phyloP scores from a whole-genome alignment of 2,888 invertebrate genomes.

The Pimpla rufipes region DNA sequence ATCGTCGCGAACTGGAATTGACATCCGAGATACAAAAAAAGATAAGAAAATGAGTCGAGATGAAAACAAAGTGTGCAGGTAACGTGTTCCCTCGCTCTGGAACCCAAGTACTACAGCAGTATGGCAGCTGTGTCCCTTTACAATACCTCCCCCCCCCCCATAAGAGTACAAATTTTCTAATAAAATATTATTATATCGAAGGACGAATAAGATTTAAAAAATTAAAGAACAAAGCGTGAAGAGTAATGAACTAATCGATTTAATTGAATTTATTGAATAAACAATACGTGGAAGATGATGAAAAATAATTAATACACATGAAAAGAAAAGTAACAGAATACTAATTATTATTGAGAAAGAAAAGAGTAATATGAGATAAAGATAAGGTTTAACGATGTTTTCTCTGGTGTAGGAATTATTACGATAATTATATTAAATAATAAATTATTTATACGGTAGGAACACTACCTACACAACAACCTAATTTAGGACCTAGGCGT shows the following conservation, averaged over 20 bases:
- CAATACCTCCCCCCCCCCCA: conserved; percentile 83
- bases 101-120: conserved; percentile 66
- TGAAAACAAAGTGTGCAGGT: conserved; percentile 65
- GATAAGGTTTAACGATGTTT: conserved; percentile 84
- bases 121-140: conserved; percentile 80
- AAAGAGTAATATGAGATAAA: conserved; percentile 77
- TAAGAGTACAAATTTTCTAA: conserved; percentile 85
- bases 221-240: conserved; percentile 68
- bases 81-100: conserved; percentile 71
- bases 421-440: conserved; percentile 78
- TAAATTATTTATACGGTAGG: conserved; percentile 80
- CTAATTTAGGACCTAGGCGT: conserved; percentile 61
- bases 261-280: conserved; percentile 68
- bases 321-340: conserved; percentile 73
- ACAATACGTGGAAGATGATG: conserved; percentile 52
- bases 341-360: conserved; percentile 78
- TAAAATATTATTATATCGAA: conserved; percentile 82
- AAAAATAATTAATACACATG: conserved; percentile 64
- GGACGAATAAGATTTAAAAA: conserved; percentile 77
- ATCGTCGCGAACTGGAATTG: conserved; percentile 71
- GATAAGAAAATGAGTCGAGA: conserved; percentile 50
- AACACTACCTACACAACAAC: conserved; percentile 66
- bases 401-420: conserved; percentile 82
- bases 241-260: conserved; percentile 68
- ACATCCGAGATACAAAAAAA: conserved; percentile 62